Conservation (phyloP, 1,140 invertebrate genomes). For the Ips nitidus region DNA sequence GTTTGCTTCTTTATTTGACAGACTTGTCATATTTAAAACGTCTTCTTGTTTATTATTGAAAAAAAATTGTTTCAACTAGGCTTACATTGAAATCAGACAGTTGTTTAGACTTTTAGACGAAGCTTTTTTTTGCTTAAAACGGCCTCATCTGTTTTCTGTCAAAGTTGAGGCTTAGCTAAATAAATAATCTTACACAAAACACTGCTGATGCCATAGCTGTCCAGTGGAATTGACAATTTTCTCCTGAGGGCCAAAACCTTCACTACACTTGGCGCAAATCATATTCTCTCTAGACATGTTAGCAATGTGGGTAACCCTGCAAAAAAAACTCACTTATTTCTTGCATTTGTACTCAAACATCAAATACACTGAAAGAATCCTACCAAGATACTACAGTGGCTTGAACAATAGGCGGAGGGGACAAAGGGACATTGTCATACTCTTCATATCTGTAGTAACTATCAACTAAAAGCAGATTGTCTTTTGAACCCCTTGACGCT, state of each 20-base stretch:
- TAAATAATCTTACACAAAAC: constrained; percentile 88
- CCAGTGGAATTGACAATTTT: constrained; percentile 99
- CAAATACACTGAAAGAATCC: background rate
- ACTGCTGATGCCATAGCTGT: constrained; percentile 97
- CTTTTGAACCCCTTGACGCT: constrained; percentile 36
- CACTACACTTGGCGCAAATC: constrained; percentile 91
- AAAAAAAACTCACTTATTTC: constrained; percentile 47
- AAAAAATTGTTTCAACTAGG: too few species aligned
- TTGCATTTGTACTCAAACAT: background rate
- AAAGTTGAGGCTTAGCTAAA: background rate
- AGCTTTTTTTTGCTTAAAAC: too few species aligned
- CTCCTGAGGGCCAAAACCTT: constrained; percentile 92
- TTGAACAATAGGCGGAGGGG: background rate
- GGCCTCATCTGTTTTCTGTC: too few species aligned
- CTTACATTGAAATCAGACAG: too few species aligned
- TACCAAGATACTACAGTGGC: constrained; percentile 8
- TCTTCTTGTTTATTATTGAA: too few species aligned
- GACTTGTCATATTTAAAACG: too few species aligned
- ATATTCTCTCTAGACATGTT: constrained; percentile 85
- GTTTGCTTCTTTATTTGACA: too few species aligned
- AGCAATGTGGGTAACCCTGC: constrained; percentile 58
- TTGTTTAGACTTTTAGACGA: too few species aligned
- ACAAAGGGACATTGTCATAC: constrained; percentile 39
- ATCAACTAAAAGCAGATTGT: constrained; percentile 18
- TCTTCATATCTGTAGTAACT: constrained; percentile 38